Evolutionary conservation across 2,113 vertebrate genomes (phyloP).

Genomic region (Neopipo cinnamomea): DNA sequence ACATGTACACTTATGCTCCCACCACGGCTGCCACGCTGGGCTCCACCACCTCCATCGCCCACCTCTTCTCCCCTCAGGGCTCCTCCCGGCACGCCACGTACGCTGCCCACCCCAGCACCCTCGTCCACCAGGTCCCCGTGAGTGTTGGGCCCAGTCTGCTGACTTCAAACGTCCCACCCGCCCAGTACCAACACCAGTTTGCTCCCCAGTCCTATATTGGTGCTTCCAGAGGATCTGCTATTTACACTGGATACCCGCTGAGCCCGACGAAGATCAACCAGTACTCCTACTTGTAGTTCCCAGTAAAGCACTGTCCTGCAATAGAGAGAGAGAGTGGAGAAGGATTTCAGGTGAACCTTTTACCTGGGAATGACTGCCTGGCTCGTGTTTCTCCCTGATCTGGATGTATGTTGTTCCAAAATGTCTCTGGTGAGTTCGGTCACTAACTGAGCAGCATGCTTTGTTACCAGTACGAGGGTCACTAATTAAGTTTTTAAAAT

Average conservation of each 20-base stretch:
- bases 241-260: conserved; percentile 84
- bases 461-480: conserved; percentile 46
- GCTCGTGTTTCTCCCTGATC: conserved; percentile 65
- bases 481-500: conserved; percentile 66
- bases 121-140: conserved; percentile 91
- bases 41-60: conserved; percentile 91
- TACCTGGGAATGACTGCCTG: conserved; percentile 68
- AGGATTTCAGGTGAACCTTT: conserved; percentile 55
- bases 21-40: conserved; percentile 88
- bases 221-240: conserved; percentile 80
- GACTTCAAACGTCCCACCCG: conserved; percentile 78
- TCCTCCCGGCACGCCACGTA: conserved; percentile 80
- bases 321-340: conserved; percentile 3
- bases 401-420: conserved; percentile 63
- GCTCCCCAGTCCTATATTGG: conserved; percentile 81
- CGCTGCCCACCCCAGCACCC: conserved; percentile 82
- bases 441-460: conserved; percentile 49
- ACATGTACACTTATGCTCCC: conserved; percentile 91
- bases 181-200: conserved; percentile 88
- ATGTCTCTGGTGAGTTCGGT: conserved; percentile 57
- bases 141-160: conserved; percentile 81
- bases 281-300: conserved; percentile 88
- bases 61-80: conserved; percentile 85
- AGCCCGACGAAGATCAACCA: conserved; percentile 93
- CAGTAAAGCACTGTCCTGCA: conserved; percentile 25